Percentiles rank a stretch among this genome's conserved stretches.
Conservation (phyloP, 64 coral and sea anemone species). For the Montipora efflorescens region DNA sequence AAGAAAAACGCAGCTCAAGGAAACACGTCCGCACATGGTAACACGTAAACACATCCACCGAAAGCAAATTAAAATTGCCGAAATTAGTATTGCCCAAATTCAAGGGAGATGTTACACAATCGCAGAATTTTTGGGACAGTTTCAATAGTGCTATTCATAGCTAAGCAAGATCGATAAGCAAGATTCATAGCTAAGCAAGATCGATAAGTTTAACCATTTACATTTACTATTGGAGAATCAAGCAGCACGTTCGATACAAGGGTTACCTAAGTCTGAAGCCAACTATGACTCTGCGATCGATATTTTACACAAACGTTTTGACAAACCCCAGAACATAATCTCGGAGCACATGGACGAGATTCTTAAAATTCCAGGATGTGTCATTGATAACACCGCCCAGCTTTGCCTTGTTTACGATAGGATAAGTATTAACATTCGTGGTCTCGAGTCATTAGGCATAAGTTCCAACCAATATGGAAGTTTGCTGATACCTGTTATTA, state of each 20-base stretch:
- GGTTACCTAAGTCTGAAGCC: background rate
- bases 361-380: conserved; percentile 10
- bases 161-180: conserved; percentile 44
- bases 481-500: background rate
- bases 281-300: conserved; percentile 1
- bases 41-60: no score
- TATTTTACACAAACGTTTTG: background rate
- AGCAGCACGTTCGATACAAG: background rate
- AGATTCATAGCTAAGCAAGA: conserved; percentile 33
- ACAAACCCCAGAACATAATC: no score
- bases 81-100: conserved; percentile 28
- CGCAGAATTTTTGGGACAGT: conserved; percentile 56
- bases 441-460: background rate
- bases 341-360: conserved; percentile 13
- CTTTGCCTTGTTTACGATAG: background rate
- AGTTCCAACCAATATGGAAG: background rate
- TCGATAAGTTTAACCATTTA: conserved; percentile 69
- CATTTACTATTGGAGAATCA: background rate
- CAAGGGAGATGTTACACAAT: conserved; percentile 33
- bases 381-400: background rate
- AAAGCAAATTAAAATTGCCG: background rate
- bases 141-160: conserved; percentile 40
- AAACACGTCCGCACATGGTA: no score
- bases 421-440: background rate
- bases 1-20: no score